Conservation (phyloP, 2,888 invertebrate species). For the Parnassius apollo region DNA sequence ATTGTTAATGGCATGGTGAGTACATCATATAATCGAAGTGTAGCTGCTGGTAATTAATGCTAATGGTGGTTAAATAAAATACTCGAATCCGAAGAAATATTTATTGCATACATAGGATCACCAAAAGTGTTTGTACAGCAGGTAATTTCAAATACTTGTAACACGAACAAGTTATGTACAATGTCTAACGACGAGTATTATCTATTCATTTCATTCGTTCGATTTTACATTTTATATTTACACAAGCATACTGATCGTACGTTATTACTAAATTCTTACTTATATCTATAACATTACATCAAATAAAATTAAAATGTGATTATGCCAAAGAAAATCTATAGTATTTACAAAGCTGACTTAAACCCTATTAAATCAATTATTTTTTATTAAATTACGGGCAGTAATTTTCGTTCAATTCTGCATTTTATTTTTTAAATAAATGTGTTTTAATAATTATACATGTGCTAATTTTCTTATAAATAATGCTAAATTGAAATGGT, state of each 20-base stretch:
- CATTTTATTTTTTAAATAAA: no score
- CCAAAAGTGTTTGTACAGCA: slow-evolving; percentile 74
- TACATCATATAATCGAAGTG: no score
- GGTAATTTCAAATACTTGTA: slow-evolving; percentile 53
- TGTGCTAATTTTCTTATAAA: no score
- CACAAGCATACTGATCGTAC: slow-evolving; percentile 45
- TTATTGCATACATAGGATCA: slow-evolving; percentile 66
- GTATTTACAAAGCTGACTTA: slow-evolving; percentile 19
- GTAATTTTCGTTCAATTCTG: no score
- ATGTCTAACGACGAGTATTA: slow-evolving; percentile 52
- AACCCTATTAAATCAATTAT: background rate
- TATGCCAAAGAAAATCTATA: slow-evolving; percentile 3
- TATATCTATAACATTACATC: slow-evolving; percentile 43
- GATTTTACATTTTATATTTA: slow-evolving; percentile 56
- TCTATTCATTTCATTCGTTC: slow-evolving; percentile 34
- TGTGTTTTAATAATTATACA: no score
- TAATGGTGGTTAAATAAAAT: no score
- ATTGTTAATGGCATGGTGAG: no score
- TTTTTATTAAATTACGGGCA: no score
- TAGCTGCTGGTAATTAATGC: no score
- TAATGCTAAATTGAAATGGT: no score
- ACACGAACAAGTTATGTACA: slow-evolving; percentile 77
- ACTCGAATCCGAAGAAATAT: no score
- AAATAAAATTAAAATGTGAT: slow-evolving; percentile 26
- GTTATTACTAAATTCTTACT: slow-evolving; percentile 30